Percentiles rank a stretch among this genome's conserved stretches.
These are phyloP conservation scores for Phaedon cochleariae DNA, from an alignment of 2,888 invertebrate species.

Conservation along the genomic window DNA sequence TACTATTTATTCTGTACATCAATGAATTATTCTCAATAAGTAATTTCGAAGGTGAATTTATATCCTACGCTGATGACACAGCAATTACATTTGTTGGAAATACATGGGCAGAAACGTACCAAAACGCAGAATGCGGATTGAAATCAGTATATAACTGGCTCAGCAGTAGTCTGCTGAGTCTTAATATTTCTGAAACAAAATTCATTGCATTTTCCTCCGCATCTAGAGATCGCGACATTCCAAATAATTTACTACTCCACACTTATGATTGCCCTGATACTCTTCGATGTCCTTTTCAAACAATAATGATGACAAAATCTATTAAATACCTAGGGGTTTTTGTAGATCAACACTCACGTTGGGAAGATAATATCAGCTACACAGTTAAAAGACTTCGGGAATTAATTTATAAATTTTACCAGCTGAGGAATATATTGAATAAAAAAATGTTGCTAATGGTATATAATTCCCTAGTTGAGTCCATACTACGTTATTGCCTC, in stretches of 20 bases:
- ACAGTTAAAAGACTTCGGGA: neutral
- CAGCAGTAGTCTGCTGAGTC: neutral
- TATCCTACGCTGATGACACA: too few relatives aligned
- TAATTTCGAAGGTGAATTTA: too few relatives aligned
- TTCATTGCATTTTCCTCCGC: slow-evolving; percentile 8
- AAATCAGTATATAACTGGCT: neutral
- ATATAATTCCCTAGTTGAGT: slow-evolving; percentile 3
- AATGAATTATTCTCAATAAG: too few relatives aligned
- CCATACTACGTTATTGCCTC: neutral
- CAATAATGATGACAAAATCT: neutral
- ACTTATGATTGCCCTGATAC: too few relatives aligned
- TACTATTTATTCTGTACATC: too few relatives aligned
- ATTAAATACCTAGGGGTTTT: neutral
- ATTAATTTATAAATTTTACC: neutral
- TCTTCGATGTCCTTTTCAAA: neutral
- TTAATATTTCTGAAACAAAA: neutral
- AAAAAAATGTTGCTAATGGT: slow-evolving; percentile 1
- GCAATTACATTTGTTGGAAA: neutral
- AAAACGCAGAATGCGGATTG: neutral
- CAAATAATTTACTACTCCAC: too few relatives aligned
- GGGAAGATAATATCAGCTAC: neutral
- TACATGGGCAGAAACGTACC: slow-evolving; percentile 1
- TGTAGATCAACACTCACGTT: neutral
- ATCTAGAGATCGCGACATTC: too few relatives aligned
- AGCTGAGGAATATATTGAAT: neutral